A percentile compares a stretch with the other conserved stretches of the same genome.
Evolutionary conservation across 2,797 vertebrate species (phyloP).

Genomic region (Pantherophis vulpinus): DNA sequence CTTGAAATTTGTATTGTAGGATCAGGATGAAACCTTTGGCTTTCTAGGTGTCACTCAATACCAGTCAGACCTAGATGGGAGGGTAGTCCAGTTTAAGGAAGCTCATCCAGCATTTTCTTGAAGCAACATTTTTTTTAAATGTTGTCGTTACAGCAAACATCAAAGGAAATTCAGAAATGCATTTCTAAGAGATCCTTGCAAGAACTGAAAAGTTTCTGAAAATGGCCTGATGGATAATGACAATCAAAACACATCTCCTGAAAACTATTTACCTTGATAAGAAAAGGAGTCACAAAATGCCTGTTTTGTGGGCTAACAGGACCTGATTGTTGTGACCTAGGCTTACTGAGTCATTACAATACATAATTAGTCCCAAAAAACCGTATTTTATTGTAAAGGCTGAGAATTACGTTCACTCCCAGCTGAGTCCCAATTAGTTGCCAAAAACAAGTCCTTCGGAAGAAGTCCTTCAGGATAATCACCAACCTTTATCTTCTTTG

Average conservation of each 20-base stretch:
- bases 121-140: background rate
- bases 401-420: too few species aligned
- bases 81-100: background rate
- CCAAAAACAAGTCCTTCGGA: too few species aligned
- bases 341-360: too few species aligned
- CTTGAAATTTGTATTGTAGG: background rate
- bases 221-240: background rate
- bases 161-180: slow-evolving; percentile 11
- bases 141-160: background rate
- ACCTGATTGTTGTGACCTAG: background rate
- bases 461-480: too few species aligned
- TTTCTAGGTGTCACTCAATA: background rate
- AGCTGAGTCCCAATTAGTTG: too few species aligned
- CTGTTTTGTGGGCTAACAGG: background rate
- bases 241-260: slow-evolving; percentile 12
- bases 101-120: slow-evolving; percentile 16
- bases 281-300: rapidly evolving
- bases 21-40: background rate
- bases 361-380: too few species aligned
- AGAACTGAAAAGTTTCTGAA: slow-evolving; percentile 8
- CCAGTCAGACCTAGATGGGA: background rate
- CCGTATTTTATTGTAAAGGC: too few species aligned
- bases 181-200: background rate
- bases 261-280: background rate
- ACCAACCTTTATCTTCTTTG: too few species aligned